Evolutionary conservation across 1,140 invertebrate genomes (phyloP).

Genomic region (Drosophila guanche): DNA sequence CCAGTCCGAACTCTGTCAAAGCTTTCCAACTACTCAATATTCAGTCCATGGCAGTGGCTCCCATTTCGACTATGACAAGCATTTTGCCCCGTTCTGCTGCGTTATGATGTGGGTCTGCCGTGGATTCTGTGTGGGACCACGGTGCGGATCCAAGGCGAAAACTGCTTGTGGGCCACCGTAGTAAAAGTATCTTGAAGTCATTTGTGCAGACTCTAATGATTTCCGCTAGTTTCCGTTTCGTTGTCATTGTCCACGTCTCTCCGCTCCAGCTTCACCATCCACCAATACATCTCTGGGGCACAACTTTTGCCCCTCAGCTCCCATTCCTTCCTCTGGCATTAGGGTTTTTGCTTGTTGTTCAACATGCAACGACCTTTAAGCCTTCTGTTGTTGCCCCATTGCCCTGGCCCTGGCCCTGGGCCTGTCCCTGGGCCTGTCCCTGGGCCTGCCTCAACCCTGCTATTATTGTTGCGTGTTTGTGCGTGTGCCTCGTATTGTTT

Average conservation of each 20-base stretch:
- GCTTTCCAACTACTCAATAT: too few species aligned
- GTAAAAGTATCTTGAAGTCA: slow-evolving; percentile 71
- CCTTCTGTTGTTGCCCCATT: slow-evolving; percentile 18
- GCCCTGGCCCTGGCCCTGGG: too few species aligned
- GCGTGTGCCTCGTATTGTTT: slow-evolving; percentile 16
- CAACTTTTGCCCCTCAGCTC: neutral
- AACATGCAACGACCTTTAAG: slow-evolving; percentile 49
- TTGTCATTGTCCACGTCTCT: slow-evolving; percentile 47
- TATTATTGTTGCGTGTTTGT: slow-evolving; percentile 46
- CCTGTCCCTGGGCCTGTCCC: too few species aligned
- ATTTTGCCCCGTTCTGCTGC: slow-evolving; percentile 1
- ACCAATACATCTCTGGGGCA: slow-evolving; percentile 24
- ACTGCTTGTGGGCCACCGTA: slow-evolving; percentile 48
- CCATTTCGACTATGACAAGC: slow-evolving; percentile 13
- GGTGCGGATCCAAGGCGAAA: slow-evolving; percentile 24
- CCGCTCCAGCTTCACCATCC: slow-evolving; percentile 12
- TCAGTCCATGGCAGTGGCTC: too few species aligned
- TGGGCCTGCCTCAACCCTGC: neutral
- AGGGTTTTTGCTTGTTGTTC: slow-evolving; percentile 45
- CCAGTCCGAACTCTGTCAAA: too few species aligned
- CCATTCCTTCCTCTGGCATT: slow-evolving; percentile 48
- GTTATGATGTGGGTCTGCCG: slow-evolving; percentile 34
- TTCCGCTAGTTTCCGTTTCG: slow-evolving; percentile 77
- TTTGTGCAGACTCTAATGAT: slow-evolving; percentile 80
- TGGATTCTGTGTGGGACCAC: slow-evolving; percentile 8